Base-by-base conservation (phyloP, 35 echinoderm and acorn worm species). In the Eucidaris tribuloides region DNA sequence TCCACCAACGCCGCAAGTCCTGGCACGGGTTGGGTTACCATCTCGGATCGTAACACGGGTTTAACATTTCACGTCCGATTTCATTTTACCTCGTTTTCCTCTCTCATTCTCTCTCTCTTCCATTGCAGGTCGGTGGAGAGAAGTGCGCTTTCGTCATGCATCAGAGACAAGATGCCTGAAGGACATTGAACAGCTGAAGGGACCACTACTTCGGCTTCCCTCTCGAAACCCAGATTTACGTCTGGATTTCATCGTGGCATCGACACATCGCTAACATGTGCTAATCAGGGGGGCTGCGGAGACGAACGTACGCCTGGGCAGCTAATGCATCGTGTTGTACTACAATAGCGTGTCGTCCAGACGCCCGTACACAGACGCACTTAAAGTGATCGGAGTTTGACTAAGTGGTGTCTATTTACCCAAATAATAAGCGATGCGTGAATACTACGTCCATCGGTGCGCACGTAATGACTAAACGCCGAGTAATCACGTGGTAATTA, bases 51-150 rank as follows among this genome's bases (percentile, higher is more conserved):
- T 74, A 17, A 44, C 41, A n/a, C 19, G 6, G 68, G 68, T 74
- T 74, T 74, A 74, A 74, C 34, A 74, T 74, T 74, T 35, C 68
- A 74, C 68, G 68, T 22, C 68, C 19, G 36, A 74, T 74, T 74
- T 44, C 68, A 74, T 42, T 40, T 74, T 9, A 74, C 68, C 41
- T 41, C 37, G 22, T 74, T 22, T 44, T 74, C 43, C 19, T 74
- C 34, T 41, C 20, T 41, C 9, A 18, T 52, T 52, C 48, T 52
- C 48, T 52, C n/a, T 52, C n/a, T 74, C 44, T 74, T 40, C 65
- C 34, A 33, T 22, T 38, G 68, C 68, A 38, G 68, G 35, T 74
- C 34, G 22, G 38, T 13, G 37, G 68, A 42, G 25, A 36, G 35
- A 17, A 40, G n/a, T 44, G 38, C 68, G 36, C 37, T 17, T 40